Conservation (phyloP, 2,113 vertebrate species). For the Cisticola juncidis region DNA sequence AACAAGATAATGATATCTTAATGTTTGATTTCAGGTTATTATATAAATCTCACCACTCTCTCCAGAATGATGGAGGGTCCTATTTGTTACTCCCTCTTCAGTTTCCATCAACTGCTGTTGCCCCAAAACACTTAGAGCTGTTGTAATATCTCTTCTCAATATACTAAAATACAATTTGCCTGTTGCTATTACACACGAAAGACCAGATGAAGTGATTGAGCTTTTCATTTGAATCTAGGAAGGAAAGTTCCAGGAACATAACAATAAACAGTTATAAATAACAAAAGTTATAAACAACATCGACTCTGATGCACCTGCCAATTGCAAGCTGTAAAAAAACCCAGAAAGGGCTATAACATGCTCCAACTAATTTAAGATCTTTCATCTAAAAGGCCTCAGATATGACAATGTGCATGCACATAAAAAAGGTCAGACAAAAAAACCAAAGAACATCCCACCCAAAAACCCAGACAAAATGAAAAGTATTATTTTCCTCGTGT, state of each 20-base stretch:
- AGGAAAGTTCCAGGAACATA: not conserved
- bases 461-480: rapidly evolving
- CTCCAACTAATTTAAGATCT: not conserved
- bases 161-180: not conserved
- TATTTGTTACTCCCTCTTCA: not conserved
- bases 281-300: not conserved
- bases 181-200: not conserved
- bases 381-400: not conserved
- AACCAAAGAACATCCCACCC: not conserved
- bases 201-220: not conserved
- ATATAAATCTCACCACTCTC: not conserved
- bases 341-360: not conserved
- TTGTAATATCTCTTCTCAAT: not conserved
- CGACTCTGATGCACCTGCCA: not conserved
- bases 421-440: not conserved
- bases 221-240: not conserved
- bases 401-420: not conserved
- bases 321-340: not conserved
- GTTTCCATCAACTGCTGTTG: not conserved
- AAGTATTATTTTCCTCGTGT: not conserved
- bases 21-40: not conserved
- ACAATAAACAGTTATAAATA: not conserved
- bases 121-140: not conserved
- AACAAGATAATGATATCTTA: not conserved
- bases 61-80: not conserved